Evolutionary conservation across 2,888 invertebrate genomes (phyloP), one percentile per base, ranked within the genome.

Genomic region (Rambutsinella grinnellia): DNA sequence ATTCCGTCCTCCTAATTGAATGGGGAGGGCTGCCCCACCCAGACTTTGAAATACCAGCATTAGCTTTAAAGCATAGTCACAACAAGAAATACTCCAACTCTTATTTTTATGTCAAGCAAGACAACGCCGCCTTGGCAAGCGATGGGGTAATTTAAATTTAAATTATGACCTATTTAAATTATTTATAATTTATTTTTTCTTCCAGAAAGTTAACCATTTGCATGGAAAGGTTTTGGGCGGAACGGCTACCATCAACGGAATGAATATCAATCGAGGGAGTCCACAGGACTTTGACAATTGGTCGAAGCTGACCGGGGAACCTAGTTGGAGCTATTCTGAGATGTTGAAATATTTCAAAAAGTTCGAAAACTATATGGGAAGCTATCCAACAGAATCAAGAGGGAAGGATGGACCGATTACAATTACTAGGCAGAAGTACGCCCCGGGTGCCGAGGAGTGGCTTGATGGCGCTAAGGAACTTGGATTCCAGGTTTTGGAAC

Each of bases 271-370:
- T 13, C 13, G 79, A 44, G 76, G 79, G 0, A 60, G 54, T 21
- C 65, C 72, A 0, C 21, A 49, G 6, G 79, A 79, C 27, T 79
- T 54, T 23, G 70, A 79, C 26, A 61, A 66, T 23, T 77, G 76
- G 76, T 71, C 79, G 6, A 69, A 61, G 10, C 15, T 72, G 1
- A 72, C 72, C 0, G 57, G 26, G 26, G 72, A 79, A 46, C 21
- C 24, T 1, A 63, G 60, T 13, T 79, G 79, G 79, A 61, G 15
- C 5, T 79, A 79, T 19, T 21, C 1, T 10, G 66, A 74, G 8
- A 15, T 79, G 21, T 44, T 79, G 2, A 51, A 53, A 15, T 62
- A 61, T 23, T 79, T 79, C 47, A 68, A 66, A 57, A 58, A 53
- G 36, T 26, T 57, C 8, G 79, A 79, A 26, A 49, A 74, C 46